A percentile compares a stretch with the other conserved stretches of the same genome.
These are phyloP conservation scores for Leucania comma DNA, from an alignment of 2,888 invertebrate species.

Conservation along the genomic window DNA sequence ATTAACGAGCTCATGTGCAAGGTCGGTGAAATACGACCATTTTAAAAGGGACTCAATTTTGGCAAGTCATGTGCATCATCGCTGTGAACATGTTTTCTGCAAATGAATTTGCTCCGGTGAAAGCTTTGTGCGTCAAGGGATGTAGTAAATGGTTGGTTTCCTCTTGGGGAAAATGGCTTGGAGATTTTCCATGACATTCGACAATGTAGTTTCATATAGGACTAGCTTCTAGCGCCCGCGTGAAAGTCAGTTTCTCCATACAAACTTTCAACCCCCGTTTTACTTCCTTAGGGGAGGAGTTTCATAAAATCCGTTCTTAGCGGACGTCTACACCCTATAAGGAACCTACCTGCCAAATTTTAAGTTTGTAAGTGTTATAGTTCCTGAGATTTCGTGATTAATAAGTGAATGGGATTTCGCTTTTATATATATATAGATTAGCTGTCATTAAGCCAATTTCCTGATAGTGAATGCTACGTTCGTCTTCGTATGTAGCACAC, in stretches of 20 bases:
- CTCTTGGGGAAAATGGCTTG: constrained; percentile 34
- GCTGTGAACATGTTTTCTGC: constrained; percentile 46
- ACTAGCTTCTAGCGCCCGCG: no score
- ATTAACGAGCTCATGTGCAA: constrained; percentile 70
- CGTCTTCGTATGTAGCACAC: constrained; percentile 14
- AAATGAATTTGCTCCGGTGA: constrained; percentile 44
- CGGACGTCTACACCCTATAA: no score
- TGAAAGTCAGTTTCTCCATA: no score
- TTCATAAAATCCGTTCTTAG: no score
- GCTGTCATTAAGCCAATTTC: constrained; percentile 41
- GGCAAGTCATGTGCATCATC: constrained; percentile 60
- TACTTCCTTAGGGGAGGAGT: no score
- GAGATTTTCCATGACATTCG: constrained; percentile 42
- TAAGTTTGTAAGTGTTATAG: no score
- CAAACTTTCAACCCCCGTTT: no score
- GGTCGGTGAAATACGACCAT: constrained; percentile 65
- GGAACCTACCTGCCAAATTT: no score
- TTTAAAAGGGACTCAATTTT: constrained; percentile 61
- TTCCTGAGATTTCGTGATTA: no score
- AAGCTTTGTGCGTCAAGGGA: constrained; percentile 55
- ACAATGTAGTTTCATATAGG: constrained; percentile 29
- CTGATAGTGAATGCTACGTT: constrained; percentile 21
- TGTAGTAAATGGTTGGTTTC: constrained; percentile 45
- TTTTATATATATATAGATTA: no score
- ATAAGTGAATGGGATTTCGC: no score